phyloP scores from a whole-genome alignment of 2,888 invertebrate genomes.

The Melolontha melolontha region DNA sequence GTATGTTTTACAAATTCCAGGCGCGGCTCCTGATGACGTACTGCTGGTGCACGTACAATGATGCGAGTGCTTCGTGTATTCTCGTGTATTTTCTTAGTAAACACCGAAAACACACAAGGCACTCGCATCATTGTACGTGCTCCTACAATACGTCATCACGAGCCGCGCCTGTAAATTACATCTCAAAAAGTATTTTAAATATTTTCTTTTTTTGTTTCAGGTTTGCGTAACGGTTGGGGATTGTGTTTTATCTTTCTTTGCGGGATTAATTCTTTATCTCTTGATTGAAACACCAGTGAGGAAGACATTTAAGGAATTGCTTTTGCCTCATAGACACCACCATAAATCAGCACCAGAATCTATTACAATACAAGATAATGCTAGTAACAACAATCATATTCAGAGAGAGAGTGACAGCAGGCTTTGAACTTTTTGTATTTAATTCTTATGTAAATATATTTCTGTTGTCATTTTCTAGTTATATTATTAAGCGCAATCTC shows the following conservation, averaged over 20 bases:
- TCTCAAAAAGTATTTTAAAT: constrained; percentile 42
- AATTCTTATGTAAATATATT: too few species aligned
- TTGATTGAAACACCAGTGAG: constrained; percentile 70
- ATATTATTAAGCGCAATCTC: too few species aligned
- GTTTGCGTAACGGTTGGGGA: constrained; percentile 65
- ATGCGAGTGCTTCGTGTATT: too few species aligned
- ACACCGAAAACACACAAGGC: too few species aligned
- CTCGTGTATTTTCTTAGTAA: too few species aligned
- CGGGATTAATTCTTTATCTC: constrained; percentile 68
- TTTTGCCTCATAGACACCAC: constrained; percentile 49
- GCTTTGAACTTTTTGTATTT: background rate
- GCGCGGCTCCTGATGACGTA: too few species aligned
- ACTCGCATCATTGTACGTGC: too few species aligned
- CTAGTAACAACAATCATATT: constrained; percentile 14
- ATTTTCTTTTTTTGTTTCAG: constrained; percentile 59
- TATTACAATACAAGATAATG: background rate
- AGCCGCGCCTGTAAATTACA: too few species aligned
- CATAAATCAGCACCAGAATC: constrained; percentile 1
- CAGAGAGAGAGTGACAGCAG: constrained; percentile 24
- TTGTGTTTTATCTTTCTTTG: constrained; percentile 65
- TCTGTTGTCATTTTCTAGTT: too few species aligned
- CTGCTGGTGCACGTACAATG: too few species aligned
- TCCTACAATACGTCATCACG: too few species aligned
- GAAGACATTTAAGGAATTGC: constrained; percentile 63
- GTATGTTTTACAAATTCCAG: constrained; percentile 57